Base-by-base conservation (phyloP, 2,797 vertebrate species). In the Falco peregrinus region DNA sequence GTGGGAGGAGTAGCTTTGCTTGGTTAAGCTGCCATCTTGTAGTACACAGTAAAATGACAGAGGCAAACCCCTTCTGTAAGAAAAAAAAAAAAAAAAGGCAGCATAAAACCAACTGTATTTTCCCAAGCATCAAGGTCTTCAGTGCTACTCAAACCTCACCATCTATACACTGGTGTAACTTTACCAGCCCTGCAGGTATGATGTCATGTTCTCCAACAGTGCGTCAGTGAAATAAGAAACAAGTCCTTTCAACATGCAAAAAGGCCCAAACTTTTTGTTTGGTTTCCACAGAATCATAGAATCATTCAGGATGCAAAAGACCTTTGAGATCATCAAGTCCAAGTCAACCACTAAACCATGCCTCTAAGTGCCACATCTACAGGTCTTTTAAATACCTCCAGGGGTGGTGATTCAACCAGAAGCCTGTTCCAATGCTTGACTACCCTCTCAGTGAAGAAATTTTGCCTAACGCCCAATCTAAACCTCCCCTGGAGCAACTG, bases 141-240 rank as follows among this genome's bases (percentile, higher is more conserved):
- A 33, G 31, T 77, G 80, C 57, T n/a, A 80, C 80, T 77, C 79
- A 91, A 73, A 53, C 61, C 59, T 76, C 65, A 83, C n/a, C 48
- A 29, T 7, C 13, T 22, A 51, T 29, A 67, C 26, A 86, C 53
- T 0, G 0, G 29, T 77, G 90, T 92, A 95, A 96, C 53, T 77
- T 78, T 79, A 96, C 84, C 75, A 5, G 33, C 84, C 84, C 37
- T 2, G 5, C 54, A 61, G 61, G 47, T 33, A 78, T 90, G 81
- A 95, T 68, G 71, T 94, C 78, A 93, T n/a, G 71, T 79, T 79
- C 91, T 90, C 48, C 54, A 87, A 61, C 45, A 84, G 41, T 17
- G 0, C 61, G 29, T 57, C 76, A 77, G 75, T 83, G 94, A 97
- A 97, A 95, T 86, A 92, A 95, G 84, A 95, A 91, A 85, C 92